Percentiles rank a stretch among this genome's conserved stretches.
These are phyloP conservation scores for Uloborus plumipes DNA, from an alignment of 2,888 invertebrate species.

Conservation along the genomic window DNA sequence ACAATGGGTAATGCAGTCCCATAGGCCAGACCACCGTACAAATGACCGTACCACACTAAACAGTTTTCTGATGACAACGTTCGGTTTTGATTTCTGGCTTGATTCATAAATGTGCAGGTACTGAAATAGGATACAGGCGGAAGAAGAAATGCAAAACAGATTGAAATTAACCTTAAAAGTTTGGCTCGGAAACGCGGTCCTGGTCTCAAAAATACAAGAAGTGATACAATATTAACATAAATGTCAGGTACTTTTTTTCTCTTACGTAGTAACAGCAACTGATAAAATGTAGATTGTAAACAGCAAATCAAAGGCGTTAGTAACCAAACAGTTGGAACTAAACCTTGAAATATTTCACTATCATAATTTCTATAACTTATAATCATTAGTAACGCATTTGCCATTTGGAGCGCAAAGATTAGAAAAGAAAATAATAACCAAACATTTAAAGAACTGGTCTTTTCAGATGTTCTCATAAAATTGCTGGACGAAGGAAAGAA, in stretches of 20 bases:
- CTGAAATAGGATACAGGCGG: slow-evolving; percentile 9
- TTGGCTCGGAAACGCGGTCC: background rate
- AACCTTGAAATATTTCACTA: background rate
- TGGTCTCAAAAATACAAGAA: background rate
- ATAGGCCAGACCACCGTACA: background rate
- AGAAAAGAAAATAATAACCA: background rate
- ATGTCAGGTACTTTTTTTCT: background rate
- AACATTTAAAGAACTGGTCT: background rate
- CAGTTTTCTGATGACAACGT: background rate
- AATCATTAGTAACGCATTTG: background rate
- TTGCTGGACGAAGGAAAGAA: slow-evolving; percentile 8
- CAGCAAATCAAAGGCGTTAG: background rate
- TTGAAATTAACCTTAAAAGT: background rate
- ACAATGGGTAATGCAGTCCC: background rate
- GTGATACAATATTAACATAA: background rate
- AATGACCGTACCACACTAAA: slow-evolving; percentile 3
- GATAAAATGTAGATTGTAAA: slow-evolving; percentile 10
- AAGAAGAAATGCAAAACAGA: background rate
- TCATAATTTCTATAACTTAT: slow-evolving; percentile 7
- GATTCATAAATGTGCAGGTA: slow-evolving; percentile 1
- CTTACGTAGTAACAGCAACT: background rate
- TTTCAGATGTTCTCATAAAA: background rate
- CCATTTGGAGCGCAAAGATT: background rate
- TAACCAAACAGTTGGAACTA: slow-evolving; percentile 18
- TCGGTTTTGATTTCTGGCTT: background rate